Percentiles rank a stretch among this genome's conserved stretches.
Conservation (phyloP, 2,113 vertebrate genomes). For the Barbus barbus region DNA sequence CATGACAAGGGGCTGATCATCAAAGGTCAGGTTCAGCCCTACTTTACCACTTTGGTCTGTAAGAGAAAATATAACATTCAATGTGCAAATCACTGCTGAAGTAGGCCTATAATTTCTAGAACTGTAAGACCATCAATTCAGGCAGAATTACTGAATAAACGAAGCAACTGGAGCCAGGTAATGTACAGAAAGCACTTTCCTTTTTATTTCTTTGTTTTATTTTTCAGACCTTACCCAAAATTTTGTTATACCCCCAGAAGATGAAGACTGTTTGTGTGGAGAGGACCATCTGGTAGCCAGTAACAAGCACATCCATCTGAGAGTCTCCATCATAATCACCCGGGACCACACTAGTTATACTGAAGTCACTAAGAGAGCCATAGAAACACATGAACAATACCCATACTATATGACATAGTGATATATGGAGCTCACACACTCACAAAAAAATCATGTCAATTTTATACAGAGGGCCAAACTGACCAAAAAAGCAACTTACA, state of each 20-base stretch:
- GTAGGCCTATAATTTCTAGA: background rate
- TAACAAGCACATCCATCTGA: conserved; percentile 96
- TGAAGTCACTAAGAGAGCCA: conserved; percentile 59
- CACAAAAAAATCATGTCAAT: background rate
- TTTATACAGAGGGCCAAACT: background rate
- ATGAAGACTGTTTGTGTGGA: conserved; percentile 72
- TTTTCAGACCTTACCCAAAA: conserved; percentile 78
- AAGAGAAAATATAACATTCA: conserved; percentile 23
- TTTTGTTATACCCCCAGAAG: conserved; percentile 95
- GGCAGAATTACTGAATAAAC: background rate
- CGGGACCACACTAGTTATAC: conserved; percentile 92
- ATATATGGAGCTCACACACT: background rate
- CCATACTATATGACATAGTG: background rate
- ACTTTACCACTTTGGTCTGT: conserved; percentile 78
- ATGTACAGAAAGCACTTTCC: background rate
- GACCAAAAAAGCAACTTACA: too few relatives aligned
- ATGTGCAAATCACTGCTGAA: background rate
- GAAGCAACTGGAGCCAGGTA: background rate
- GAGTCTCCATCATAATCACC: conserved; percentile 97
- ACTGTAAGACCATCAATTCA: background rate
- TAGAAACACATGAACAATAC: background rate
- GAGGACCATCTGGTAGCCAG: conserved; percentile 63
- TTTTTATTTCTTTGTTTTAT: background rate
- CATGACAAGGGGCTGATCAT: conserved; percentile 94
- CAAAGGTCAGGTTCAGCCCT: conserved; percentile 82